Evolutionary conservation across 2,888 invertebrate genomes (phyloP), one percentile per base, ranked within the genome.

Genomic region (Kryphioiulus occultus): DNA sequence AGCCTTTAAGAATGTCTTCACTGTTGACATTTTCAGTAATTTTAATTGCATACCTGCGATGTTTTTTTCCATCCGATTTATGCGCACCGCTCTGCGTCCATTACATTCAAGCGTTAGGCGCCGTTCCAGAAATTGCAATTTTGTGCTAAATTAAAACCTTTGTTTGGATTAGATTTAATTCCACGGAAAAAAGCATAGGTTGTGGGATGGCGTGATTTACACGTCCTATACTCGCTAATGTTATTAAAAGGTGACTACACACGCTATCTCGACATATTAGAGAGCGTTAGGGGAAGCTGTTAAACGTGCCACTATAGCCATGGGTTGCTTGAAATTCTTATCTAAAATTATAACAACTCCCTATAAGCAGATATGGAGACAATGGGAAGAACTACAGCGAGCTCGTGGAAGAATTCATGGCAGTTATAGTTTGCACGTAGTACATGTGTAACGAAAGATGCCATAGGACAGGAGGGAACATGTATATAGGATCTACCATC

Each of bases 161-260:
- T 78, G 78, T 78, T 78, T 78, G 78, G 78, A 78, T 78, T 78
- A 78, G 78, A 78, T 78, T 78, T 78, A 78, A 78, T 78, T 78
- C 78, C 78, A 4, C 26, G 30, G 78, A 30, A 78, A 78, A 78
- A 78, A 78, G 30, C 78, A 78, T 78, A 78, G 78, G 78, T 78
- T 78, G 78, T 78, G 78, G 78, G 78, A 78, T 78, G 78, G 78
- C 78, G 78, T 78, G 78, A 78, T 78, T 78, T 78, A 78, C 78
- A 78, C 26, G 30, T 78, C 22, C 78, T 78, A 78, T 10, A 15
- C 78, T 30, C 78, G 78, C 9, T 78, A 78, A 78, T 78, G 78
- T 78, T 78, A 78, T 78, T 78, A 78, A 78, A 78, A 78, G 78
- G 78, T 78, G 78, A 78, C 78, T 78, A 78, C 78, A 30, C 78